These are phyloP conservation scores for Criorhina ranunculi DNA, from an alignment of 2,888 invertebrate species.

Conservation along the genomic window DNA sequence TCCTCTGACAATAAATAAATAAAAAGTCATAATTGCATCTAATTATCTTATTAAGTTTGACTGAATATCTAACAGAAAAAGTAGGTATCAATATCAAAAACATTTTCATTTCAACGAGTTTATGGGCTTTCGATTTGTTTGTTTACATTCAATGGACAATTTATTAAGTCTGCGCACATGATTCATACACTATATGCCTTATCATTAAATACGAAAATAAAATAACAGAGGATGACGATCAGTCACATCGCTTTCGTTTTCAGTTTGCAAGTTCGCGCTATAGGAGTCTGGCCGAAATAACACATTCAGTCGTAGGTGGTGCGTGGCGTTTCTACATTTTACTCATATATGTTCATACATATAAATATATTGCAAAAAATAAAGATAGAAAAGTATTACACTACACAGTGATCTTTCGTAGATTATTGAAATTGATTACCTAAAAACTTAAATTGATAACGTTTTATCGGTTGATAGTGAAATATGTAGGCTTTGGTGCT, in stretches of 20 bases:
- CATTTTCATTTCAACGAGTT: not conserved
- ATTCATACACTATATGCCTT: slow-evolving; percentile 30
- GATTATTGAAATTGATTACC: not conserved
- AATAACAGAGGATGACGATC: slow-evolving; percentile 36
- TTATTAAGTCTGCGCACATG: slow-evolving; percentile 30
- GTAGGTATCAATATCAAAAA: not conserved
- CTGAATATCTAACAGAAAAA: not conserved
- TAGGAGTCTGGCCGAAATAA: slow-evolving; percentile 39
- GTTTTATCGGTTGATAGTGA: slow-evolving; percentile 8
- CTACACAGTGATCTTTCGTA: not conserved
- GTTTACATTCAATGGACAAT: slow-evolving; percentile 9
- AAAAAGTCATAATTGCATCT: not conserved
- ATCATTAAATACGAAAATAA: slow-evolving; percentile 49
- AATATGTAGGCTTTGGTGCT: slow-evolving; percentile 2
- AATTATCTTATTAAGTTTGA: not conserved
- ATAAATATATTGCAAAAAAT: not conserved
- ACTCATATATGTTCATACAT: not conserved
- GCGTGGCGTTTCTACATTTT: slow-evolving; percentile 18
- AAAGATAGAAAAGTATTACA: not conserved
- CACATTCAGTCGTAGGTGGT: slow-evolving; percentile 48
- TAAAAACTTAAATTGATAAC: not conserved
- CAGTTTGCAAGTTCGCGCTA: slow-evolving; percentile 53
- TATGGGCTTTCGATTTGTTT: not conserved
- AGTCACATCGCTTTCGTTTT: slow-evolving; percentile 66
- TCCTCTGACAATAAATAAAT: not conserved